Evolutionary conservation across 2,113 vertebrate genomes (phyloP).

Genomic region (Uropsilus gracilis): DNA sequence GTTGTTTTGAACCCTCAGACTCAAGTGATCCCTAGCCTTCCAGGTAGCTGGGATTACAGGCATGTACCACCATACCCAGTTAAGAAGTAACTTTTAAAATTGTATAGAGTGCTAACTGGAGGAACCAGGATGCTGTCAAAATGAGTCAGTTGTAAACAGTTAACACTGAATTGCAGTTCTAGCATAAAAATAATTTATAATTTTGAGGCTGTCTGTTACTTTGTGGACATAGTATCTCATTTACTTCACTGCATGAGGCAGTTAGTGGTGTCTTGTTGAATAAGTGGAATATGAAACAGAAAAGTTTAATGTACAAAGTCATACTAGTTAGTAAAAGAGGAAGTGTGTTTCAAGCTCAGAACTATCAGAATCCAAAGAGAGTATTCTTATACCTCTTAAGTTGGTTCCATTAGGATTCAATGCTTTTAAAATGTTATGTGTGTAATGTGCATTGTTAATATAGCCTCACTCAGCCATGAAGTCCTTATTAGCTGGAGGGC

Average conservation of each 20-base stretch:
- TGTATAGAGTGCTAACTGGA: not conserved
- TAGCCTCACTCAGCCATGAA: too few species aligned
- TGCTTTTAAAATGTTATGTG: constrained; percentile 25
- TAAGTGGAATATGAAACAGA: not conserved
- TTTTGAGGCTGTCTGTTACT: not conserved
- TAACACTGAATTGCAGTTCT: not conserved
- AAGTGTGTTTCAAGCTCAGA: not conserved
- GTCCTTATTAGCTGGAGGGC: too few species aligned
- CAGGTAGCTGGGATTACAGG: too few species aligned
- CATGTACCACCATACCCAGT: too few species aligned
- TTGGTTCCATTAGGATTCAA: not conserved
- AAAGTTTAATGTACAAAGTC: not conserved
- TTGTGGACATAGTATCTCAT: not conserved
- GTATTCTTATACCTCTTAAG: not conserved
- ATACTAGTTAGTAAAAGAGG: not conserved
- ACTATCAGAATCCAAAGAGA: not conserved
- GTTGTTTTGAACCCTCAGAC: too few species aligned
- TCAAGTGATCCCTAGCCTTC: too few species aligned
- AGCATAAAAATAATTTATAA: not conserved
- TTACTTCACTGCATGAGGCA: not conserved
- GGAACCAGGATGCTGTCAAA: not conserved
- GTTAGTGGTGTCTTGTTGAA: not conserved
- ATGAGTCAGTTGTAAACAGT: not conserved
- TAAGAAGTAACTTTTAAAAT: not conserved
- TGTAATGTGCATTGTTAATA: too few species aligned